Evolutionary conservation across 2,888 invertebrate genomes (phyloP).

Genomic region (Scaptomyza reducta): DNA sequence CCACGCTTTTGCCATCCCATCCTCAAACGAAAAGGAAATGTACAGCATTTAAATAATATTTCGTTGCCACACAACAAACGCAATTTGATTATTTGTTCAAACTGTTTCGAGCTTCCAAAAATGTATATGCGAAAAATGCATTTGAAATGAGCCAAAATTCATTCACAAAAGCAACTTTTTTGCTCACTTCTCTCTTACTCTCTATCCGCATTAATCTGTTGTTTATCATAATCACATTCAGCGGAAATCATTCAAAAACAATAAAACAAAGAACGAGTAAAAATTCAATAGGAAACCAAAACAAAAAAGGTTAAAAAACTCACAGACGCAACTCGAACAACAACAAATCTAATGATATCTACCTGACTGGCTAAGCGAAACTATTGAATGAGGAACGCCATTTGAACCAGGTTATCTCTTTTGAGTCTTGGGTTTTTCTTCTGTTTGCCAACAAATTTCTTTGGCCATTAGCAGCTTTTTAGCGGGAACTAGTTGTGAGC

Average conservation of each 20-base stretch:
- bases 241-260: constrained; percentile 61
- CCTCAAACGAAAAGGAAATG: constrained; percentile 54
- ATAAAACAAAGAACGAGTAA: constrained; percentile 6
- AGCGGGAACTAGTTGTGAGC: constrained; percentile 56
- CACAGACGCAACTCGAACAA: neutral
- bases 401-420: constrained; percentile 10
- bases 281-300: constrained; percentile 30
- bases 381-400: constrained; percentile 65
- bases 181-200: constrained; percentile 56
- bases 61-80: constrained; percentile 52
- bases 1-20: constrained; percentile 61
- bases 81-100: constrained; percentile 65
- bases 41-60: constrained; percentile 70
- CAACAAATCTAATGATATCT: constrained; percentile 46
- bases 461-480: constrained; percentile 68
- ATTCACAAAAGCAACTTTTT: constrained; percentile 44
- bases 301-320: constrained; percentile 14
- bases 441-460: constrained; percentile 6
- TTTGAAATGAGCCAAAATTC: constrained; percentile 59
- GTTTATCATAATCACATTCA: constrained; percentile 67
- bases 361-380: constrained; percentile 51
- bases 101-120: constrained; percentile 52
- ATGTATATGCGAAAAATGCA: constrained; percentile 78
- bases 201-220: constrained; percentile 30
- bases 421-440: constrained; percentile 10